phyloP scores from a whole-genome alignment of 2,888 invertebrate genomes.

The Timema podura region DNA sequence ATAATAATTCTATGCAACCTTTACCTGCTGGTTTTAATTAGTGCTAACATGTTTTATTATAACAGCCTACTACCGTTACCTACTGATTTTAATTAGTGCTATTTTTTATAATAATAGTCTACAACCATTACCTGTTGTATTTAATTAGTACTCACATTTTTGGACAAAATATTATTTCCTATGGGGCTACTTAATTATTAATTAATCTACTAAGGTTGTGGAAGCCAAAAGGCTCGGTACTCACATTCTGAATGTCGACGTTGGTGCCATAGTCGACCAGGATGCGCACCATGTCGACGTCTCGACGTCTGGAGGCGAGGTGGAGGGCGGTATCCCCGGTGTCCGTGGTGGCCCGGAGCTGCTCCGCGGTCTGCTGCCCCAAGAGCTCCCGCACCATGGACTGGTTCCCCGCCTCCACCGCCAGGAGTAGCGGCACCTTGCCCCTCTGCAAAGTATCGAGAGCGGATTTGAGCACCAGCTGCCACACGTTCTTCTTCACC shows the following conservation, averaged over 20 bases:
- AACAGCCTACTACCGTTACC: too few species aligned
- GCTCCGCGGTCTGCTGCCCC: constrained; percentile 80
- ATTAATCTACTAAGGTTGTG: too few species aligned
- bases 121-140: too few species aligned
- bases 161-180: too few species aligned
- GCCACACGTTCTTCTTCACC: constrained; percentile 33
- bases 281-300: constrained; percentile 89
- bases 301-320: constrained; percentile 86
- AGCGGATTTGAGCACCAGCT: constrained; percentile 29
- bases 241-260: constrained; percentile 85
- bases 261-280: constrained; percentile 89
- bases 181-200: too few species aligned
- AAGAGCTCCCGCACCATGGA: constrained; percentile 92
- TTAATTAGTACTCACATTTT: too few species aligned
- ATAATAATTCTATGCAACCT: too few species aligned
- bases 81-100: too few species aligned
- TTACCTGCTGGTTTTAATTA: too few species aligned
- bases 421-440: constrained; percentile 87
- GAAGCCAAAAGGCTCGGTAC: constrained; percentile 34
- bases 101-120: too few species aligned
- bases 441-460: constrained; percentile 66
- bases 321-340: constrained; percentile 94
- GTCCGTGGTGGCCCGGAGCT: constrained; percentile 76
- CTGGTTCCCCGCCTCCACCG: constrained; percentile 93
- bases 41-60: too few species aligned